Evolutionary conservation across 2,113 vertebrate genomes (phyloP), one percentile per base, ranked within the genome.

Genomic region (Xiphophorus couchianus): DNA sequence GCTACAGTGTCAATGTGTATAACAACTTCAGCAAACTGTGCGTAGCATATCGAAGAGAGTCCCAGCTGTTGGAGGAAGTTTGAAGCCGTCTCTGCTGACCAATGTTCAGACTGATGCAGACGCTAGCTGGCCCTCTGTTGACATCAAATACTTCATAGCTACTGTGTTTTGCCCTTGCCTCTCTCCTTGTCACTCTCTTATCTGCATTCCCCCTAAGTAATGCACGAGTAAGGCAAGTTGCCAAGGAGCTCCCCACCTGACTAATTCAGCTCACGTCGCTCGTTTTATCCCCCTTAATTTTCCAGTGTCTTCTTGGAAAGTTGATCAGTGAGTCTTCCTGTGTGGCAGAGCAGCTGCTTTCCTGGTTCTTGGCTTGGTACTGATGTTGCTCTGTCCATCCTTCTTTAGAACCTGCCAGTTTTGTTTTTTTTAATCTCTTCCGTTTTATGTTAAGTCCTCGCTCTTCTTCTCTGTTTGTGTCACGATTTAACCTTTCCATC

Each of bases 261-360:
- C 37, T 70, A 51, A 29, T 67, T 71, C 73, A 37, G 25, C 68
- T 69, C 75, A 77, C 73, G 74, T 84, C 29, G 28, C n/a, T 83
- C 44, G 48, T 75, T 74, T 69, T 80, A 77, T 69, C 74, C 69
- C 69, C 74, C 74, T 83, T 85, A 70, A 77, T 84, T 79, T 78
- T 76, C 54, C 13, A 25, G n/a, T 44, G 67, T 11, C 77, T 69
- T 71, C 39, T 73, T 69, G 71, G 31, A 33, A 79, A 74, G 75
- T 74, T 80, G 71, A 86, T 84, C 86, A 79, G 71, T 67, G 66
- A 68, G 66, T 62, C 12, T 37, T 27, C 66, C 67, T 51, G 37
- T 39, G 51, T 71, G 62, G 76, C 61, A 66, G 2, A 31, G 10
- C 13, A n/a, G 31, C 31, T 11, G 12, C 2, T 58, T 76, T 60